These are phyloP conservation scores for Brachymystax lenok DNA, from an alignment of 2,797 vertebrate species.

Conservation along the genomic window DNA sequence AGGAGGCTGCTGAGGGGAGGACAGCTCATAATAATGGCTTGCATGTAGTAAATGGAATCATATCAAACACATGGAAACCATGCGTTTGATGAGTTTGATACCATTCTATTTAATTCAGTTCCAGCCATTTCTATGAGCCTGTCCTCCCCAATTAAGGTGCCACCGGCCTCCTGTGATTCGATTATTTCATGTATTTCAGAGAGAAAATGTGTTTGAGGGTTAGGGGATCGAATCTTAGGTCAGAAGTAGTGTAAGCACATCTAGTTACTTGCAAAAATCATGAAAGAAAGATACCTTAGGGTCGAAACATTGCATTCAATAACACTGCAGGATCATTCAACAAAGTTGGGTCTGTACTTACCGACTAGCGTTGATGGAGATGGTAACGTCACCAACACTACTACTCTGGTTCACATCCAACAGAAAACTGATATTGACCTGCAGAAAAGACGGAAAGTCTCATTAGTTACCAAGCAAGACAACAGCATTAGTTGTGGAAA, in stretches of 20 bases:
- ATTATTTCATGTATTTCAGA: background rate
- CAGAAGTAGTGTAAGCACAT: too few species aligned
- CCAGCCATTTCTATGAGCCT: too few species aligned
- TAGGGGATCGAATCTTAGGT: background rate
- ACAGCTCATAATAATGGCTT: too few species aligned
- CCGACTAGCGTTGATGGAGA: constrained; percentile 84
- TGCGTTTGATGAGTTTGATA: too few species aligned
- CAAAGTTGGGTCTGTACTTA: constrained; percentile 51
- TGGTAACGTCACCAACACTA: constrained; percentile 80
- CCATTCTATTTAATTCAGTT: too few species aligned
- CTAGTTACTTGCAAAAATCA: too few species aligned
- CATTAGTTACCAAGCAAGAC: background rate
- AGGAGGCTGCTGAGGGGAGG: too few species aligned
- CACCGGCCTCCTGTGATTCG: too few species aligned
- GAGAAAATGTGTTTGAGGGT: background rate
- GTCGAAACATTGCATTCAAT: too few species aligned
- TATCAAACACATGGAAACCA: too few species aligned
- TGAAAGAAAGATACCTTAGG: background rate
- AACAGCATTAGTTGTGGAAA: background rate
- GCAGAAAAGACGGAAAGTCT: constrained; percentile 30
- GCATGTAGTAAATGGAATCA: too few species aligned
- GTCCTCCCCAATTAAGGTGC: too few species aligned
- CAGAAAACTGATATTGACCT: constrained; percentile 89
- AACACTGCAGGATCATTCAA: background rate
- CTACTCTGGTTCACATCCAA: constrained; percentile 87